Base-by-base conservation (phyloP, 2,797 vertebrate species). In the Ptychobarbus kaznakovi region DNA sequence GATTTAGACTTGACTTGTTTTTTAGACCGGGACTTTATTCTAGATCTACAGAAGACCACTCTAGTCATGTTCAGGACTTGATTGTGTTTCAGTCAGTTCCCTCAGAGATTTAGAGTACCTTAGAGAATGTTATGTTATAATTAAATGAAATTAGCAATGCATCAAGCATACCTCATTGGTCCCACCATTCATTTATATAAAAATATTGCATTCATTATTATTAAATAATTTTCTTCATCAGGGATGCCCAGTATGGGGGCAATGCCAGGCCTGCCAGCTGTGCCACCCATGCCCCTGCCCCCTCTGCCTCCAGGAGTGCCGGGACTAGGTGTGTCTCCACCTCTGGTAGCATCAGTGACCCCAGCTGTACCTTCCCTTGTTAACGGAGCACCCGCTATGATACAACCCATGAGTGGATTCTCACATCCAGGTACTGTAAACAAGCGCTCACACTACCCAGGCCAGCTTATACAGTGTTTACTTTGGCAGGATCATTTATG, bases 291-390 rank as follows among this genome's bases (percentile, higher is more conserved):
- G 90, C 97, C 97, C 88, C 94, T 98, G 89, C 96, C 96, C 7
- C 95, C 97, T 78, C 96, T 98, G 10, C 94, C 94, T 0, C 75
- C 85, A 10, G 89, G 86, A 22, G 80, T 90, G 53, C 86, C 96
- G 6, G 96, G 96, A 25, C 95, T 98, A 10, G 98, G 98, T 63
- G 96, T 99, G 92, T 99, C 98, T 65, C 98, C 97, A 32, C 97
- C 98, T 0, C 93, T 99, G 66, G 95, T 97, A 75, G 96, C 97
- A 2, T 96, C 97, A 4, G 96, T 96, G 63, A 95, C 96, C 12
- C 95, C 97, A 81, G 92, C 96, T 58, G 96, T 97, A 86, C 97
- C 96, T 87, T 96, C 98, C 56, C 93, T 99, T 81, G 95, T 97
- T 89, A 99, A 99, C 0, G 98, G 98, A 92, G 93, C 97, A 32